Conservation (phyloP, 35 echinoderm and acorn worm species). For the Acanthaster planci region DNA sequence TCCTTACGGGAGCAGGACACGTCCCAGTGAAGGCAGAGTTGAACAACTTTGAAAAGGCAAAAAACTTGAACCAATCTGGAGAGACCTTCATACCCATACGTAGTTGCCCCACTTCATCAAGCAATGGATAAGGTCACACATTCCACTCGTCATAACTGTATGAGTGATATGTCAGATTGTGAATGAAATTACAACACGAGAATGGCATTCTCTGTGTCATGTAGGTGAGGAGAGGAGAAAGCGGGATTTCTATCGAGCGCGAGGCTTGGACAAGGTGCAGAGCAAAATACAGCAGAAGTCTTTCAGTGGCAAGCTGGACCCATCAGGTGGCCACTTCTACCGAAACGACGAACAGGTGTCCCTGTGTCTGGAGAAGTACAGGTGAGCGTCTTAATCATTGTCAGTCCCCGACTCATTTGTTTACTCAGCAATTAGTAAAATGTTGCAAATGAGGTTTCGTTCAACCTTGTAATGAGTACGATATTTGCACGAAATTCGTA, state of each 20-base stretch:
- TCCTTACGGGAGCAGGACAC: no score
- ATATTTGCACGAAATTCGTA: no score
- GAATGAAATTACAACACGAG: no score
- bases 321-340: slow-evolving; percentile 81
- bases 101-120: no score
- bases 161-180: not conserved
- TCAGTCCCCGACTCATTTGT: no score
- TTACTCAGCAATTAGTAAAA: no score
- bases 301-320: slow-evolving; percentile 93
- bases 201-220: not conserved
- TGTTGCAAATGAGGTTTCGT: no score
- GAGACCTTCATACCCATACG: no score
- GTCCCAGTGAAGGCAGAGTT: no score
- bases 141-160: not conserved
- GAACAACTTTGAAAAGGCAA: no score
- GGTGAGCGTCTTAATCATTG: slow-evolving; percentile 52
- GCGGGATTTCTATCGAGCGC: slow-evolving; percentile 89
- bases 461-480: no score
- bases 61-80: no score
- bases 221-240: slow-evolving; percentile 91
- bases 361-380: slow-evolving; percentile 74
- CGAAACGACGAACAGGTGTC: slow-evolving; percentile 95
- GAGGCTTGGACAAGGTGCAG: slow-evolving; percentile 93
- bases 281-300: slow-evolving; percentile 94
- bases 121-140: slow-evolving; percentile 1